A percentile compares a stretch with the other conserved stretches of the same genome.
Conservation (phyloP, 2,113 vertebrate species). For the Hippoglossus stenolepis region DNA sequence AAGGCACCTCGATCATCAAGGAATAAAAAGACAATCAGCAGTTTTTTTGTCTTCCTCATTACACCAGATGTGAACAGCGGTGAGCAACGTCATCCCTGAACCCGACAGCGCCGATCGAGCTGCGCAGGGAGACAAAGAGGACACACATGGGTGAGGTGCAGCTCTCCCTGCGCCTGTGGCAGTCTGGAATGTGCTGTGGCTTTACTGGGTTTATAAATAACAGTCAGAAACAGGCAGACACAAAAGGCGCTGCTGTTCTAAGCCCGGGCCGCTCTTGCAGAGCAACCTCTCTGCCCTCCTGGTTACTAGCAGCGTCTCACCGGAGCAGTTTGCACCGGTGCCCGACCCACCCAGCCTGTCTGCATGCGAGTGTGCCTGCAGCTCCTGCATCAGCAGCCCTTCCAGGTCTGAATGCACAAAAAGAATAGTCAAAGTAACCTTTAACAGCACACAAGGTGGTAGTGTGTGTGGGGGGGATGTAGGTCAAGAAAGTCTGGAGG, state of each 20-base stretch:
- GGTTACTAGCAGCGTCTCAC: slow-evolving; percentile 44
- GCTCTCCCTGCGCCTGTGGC: slow-evolving; percentile 57
- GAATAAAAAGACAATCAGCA: slow-evolving; percentile 1
- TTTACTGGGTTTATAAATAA: slow-evolving; percentile 82
- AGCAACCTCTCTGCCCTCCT: slow-evolving; percentile 40
- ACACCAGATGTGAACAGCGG: slow-evolving; percentile 17
- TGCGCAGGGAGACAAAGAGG: slow-evolving; percentile 68
- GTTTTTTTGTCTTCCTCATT: slow-evolving; percentile 1
- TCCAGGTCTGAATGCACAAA: slow-evolving; percentile 14
- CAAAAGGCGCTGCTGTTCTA: slow-evolving; percentile 78
- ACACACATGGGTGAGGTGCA: slow-evolving; percentile 71
- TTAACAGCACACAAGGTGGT: neutral
- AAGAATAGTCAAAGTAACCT: slow-evolving; percentile 48
- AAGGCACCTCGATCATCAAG: neutral
- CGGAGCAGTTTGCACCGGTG: slow-evolving; percentile 10
- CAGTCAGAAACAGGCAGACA: slow-evolving; percentile 72
- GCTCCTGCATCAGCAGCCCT: slow-evolving; percentile 23
- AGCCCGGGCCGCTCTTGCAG: slow-evolving; percentile 32
- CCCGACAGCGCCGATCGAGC: slow-evolving; percentile 24
- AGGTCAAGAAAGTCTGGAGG: too few relatives aligned
- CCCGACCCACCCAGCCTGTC: slow-evolving; percentile 2
- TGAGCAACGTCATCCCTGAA: slow-evolving; percentile 10
- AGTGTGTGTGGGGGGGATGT: too few relatives aligned
- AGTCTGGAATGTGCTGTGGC: slow-evolving; percentile 73
- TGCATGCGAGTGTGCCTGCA: slow-evolving; percentile 16